A percentile compares a stretch with the other conserved stretches of the same genome.
These are phyloP conservation scores for Harpagifer antarcticus DNA, from an alignment of 2,797 vertebrate species.

Conservation along the genomic window DNA sequence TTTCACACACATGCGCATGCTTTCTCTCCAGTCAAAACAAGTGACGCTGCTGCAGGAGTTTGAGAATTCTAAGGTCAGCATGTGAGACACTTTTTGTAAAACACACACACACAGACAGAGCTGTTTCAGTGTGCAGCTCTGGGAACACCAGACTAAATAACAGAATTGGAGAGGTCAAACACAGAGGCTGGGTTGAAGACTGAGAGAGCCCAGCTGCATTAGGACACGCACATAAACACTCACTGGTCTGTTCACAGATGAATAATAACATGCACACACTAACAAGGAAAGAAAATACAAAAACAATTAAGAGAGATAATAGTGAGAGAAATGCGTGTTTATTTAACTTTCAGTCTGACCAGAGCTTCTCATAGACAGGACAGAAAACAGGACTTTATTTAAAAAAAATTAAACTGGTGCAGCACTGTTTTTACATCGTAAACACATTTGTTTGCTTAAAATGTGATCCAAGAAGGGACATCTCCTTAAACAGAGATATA, in stretches of 20 bases:
- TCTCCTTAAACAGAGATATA: background rate
- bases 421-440: background rate
- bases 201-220: constrained; percentile 49
- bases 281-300: constrained; percentile 4
- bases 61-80: constrained; percentile 46
- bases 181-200: constrained; percentile 65
- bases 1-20: constrained; percentile 49
- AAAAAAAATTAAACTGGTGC: too few species aligned
- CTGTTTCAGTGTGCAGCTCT: constrained; percentile 33
- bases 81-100: too few species aligned
- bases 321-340: constrained; percentile 8
- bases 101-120: background rate
- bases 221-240: constrained; percentile 24
- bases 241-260: constrained; percentile 38
- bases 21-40: constrained; percentile 64
- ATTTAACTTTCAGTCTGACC: constrained; percentile 7
- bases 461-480: background rate
- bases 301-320: constrained; percentile 30
- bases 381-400: too few species aligned
- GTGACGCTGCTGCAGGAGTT: constrained; percentile 49
- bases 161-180: constrained; percentile 57
- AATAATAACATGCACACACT: constrained; percentile 11
- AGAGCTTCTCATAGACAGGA: background rate
- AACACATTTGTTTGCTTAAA: background rate
- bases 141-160: constrained; percentile 60